Percentiles rank a stretch among this genome's conserved stretches.
Evolutionary conservation across 53 echinoderm and acorn worm species (phyloP).

Genomic region (Echinarachnius parma): DNA sequence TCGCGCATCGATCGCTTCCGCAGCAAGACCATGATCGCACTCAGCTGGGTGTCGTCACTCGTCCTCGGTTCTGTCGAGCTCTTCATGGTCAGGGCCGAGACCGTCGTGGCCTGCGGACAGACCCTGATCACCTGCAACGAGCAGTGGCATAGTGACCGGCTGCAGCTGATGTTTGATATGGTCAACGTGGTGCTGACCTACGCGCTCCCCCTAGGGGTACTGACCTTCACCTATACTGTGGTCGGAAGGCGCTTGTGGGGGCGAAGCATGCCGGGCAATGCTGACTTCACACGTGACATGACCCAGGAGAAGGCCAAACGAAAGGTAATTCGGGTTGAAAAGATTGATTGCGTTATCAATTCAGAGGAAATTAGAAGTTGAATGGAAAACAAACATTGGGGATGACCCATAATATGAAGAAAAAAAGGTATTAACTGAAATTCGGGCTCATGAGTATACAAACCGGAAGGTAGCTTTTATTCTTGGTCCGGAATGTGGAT

Average conservation of each 20-base stretch:
- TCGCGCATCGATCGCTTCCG: constrained; percentile 66
- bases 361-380: too few species aligned
- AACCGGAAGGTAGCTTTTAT: too few species aligned
- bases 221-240: constrained; percentile 83
- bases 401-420: too few species aligned
- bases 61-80: constrained; percentile 65
- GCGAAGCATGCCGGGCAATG: constrained; percentile 82
- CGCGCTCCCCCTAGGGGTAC: constrained; percentile 60
- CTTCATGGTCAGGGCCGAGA: constrained; percentile 51
- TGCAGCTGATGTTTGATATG: constrained; percentile 70
- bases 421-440: too few species aligned
- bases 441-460: too few species aligned
- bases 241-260: constrained; percentile 87
- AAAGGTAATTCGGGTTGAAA: constrained; percentile 42
- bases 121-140: constrained; percentile 58
- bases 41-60: constrained; percentile 66
- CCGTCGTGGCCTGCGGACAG: constrained; percentile 51
- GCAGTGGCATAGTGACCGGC: constrained; percentile 55
- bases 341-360: too few species aligned
- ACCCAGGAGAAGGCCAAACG: constrained; percentile 72
- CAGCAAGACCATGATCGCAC: constrained; percentile 61
- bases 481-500: too few species aligned
- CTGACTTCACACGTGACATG: constrained; percentile 77
- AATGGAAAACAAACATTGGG: too few species aligned
- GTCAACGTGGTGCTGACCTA: constrained; percentile 57